Evolutionary conservation across 1,140 invertebrate genomes (phyloP).

Genomic region (Matsumurasca onukii): DNA sequence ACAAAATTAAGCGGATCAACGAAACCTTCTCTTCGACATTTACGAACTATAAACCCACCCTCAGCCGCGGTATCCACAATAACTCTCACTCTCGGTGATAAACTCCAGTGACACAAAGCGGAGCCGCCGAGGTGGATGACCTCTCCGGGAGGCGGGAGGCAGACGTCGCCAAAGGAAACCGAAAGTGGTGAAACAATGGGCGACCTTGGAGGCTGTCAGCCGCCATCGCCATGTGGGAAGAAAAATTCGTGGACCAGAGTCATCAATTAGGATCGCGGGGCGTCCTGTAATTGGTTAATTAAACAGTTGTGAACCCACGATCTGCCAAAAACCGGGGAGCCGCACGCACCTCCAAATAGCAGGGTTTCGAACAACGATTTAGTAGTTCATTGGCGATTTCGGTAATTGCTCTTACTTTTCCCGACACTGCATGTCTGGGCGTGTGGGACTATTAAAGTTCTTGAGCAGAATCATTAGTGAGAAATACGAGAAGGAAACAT

Average conservation of each 20-base stretch:
- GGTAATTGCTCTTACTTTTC: too few relatives aligned
- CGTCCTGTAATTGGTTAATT: constrained; percentile 16
- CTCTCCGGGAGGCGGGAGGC: background rate
- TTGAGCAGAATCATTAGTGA: too few relatives aligned
- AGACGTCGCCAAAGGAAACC: constrained; percentile 9
- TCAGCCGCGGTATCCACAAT: too few relatives aligned
- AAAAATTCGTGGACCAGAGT: background rate
- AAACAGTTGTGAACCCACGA: background rate
- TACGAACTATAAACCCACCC: too few relatives aligned
- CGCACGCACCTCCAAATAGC: constrained; percentile 7
- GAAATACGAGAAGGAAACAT: too few relatives aligned
- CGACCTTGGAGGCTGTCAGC: background rate
- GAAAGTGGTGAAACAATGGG: constrained; percentile 15
- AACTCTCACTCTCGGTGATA: too few relatives aligned
- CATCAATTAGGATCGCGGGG: background rate
- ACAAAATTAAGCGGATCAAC: too few relatives aligned
- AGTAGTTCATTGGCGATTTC: too few relatives aligned
- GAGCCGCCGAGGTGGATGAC: background rate
- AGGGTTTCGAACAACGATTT: background rate
- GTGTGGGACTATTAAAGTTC: too few relatives aligned
- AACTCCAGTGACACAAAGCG: too few relatives aligned
- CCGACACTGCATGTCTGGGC: too few relatives aligned
- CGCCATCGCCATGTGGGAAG: background rate
- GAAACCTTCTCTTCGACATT: too few relatives aligned
- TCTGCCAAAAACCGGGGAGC: background rate